Evolutionary conservation across 2,113 vertebrate genomes (phyloP).

Genomic region (Oncorhynchus keta): DNA sequence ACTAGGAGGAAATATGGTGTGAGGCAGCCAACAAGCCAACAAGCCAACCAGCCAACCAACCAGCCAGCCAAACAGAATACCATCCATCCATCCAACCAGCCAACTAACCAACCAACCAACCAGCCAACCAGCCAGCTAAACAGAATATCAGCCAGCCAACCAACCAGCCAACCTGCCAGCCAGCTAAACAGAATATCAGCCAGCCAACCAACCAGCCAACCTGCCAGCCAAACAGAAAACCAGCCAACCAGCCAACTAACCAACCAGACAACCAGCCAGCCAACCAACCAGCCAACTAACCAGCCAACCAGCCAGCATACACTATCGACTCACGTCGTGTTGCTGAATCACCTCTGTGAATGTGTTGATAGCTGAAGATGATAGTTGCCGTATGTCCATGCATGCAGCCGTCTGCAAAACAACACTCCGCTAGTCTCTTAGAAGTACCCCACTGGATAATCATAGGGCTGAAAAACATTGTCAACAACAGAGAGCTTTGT

Average conservation of each 20-base stretch:
- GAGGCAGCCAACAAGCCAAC: background rate
- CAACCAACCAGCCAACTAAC: too few relatives aligned
- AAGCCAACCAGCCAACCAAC: too few relatives aligned
- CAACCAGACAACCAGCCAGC: accelerated
- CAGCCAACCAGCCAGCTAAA: too few relatives aligned
- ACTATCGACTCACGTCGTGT: background rate
- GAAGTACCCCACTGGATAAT: background rate
- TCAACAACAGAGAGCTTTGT: background rate
- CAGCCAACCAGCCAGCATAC: background rate
- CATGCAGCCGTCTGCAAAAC: background rate
- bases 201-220: too few relatives aligned
- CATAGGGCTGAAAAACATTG: background rate
- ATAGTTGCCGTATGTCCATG: background rate
- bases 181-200: too few relatives aligned
- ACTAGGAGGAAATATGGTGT: background rate
- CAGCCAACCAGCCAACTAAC: too few relatives aligned
- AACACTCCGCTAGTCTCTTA: background rate
- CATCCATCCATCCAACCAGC: too few relatives aligned
- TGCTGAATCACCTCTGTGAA: background rate
- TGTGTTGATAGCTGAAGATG: background rate
- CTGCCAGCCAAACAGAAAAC: too few relatives aligned
- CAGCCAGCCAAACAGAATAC: too few relatives aligned
- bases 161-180: too few relatives aligned
- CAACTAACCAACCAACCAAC: too few relatives aligned
- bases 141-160: too few relatives aligned